Conservation (phyloP, 2,113 vertebrate species). For the Addax nasomaculatus region DNA sequence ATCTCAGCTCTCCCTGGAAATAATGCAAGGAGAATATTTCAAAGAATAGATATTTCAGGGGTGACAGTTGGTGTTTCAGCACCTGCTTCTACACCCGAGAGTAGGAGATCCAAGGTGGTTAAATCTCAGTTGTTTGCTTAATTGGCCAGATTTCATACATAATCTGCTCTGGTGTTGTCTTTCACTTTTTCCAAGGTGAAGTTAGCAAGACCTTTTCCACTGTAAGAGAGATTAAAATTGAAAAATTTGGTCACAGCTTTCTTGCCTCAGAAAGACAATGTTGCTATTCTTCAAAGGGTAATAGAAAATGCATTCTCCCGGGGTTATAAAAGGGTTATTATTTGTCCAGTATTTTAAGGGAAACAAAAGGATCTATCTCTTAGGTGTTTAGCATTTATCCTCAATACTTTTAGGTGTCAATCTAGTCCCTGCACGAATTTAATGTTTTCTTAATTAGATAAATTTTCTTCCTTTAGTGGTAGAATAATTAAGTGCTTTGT, state of each 20-base stretch:
- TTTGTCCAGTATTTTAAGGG: conserved; percentile 4
- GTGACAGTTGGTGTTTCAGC: conserved; percentile 44
- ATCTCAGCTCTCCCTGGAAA: not conserved
- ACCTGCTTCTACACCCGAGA: conserved; percentile 54
- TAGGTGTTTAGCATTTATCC: not conserved
- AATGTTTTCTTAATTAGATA: not conserved
- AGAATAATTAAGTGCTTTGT: not conserved
- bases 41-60: not conserved
- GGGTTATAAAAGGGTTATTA: not conserved
- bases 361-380: not conserved
- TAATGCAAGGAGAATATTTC: not conserved
- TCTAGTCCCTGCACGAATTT: not conserved
- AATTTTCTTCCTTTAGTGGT: not conserved
- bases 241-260: not conserved
- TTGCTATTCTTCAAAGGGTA: not conserved
- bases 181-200: conserved; percentile 2
- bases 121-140: conserved; percentile 42
- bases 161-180: not conserved
- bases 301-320: not conserved
- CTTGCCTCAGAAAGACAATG: not conserved
- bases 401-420: not conserved
- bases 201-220: not conserved
- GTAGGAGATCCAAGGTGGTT: not conserved
- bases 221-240: not conserved
- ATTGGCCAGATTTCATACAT: conserved; percentile 32